Conservation (phyloP, 2,888 invertebrate genomes). For the Azorinus chamasolen region DNA sequence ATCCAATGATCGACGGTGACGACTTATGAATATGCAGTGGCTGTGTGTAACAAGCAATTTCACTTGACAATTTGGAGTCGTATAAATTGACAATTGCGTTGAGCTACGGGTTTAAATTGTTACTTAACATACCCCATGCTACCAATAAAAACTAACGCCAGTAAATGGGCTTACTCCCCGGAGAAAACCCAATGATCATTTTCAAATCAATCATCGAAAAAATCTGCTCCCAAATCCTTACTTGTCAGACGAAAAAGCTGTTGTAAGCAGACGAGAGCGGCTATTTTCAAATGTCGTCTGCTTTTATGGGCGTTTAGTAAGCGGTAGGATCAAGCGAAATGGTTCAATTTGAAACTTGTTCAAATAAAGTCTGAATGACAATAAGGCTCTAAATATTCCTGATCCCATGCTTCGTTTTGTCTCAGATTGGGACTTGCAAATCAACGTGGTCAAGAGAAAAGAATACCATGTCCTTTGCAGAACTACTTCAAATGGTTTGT, state of each 20-base stretch:
- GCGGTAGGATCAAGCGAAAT: constrained; percentile 36
- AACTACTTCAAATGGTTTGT: too few relatives aligned
- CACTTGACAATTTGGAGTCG: constrained; percentile 40
- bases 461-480: too few relatives aligned
- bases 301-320: constrained; percentile 47
- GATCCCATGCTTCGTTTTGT: too few relatives aligned
- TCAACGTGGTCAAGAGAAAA: too few relatives aligned
- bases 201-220: constrained; percentile 50
- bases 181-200: constrained; percentile 45
- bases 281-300: constrained; percentile 27
- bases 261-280: constrained; percentile 6
- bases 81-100: constrained; percentile 44
- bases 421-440: too few relatives aligned
- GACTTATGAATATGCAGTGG: constrained; percentile 14
- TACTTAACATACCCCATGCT: constrained; percentile 52
- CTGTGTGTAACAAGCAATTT: constrained; percentile 17
- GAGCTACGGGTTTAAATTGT: constrained; percentile 32
- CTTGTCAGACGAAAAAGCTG: constrained; percentile 27
- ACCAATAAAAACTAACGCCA: constrained; percentile 52
- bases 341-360: constrained; percentile 48
- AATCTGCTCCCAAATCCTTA: constrained; percentile 35
- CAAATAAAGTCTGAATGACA: constrained; percentile 37
- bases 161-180: constrained; percentile 60
- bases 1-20: too few relatives aligned
- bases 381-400: constrained; percentile 1